A percentile compares a stretch with the other conserved stretches of the same genome.
phyloP scores from a whole-genome alignment of 1,140 invertebrate species.

The Apocrypta bakeri region DNA sequence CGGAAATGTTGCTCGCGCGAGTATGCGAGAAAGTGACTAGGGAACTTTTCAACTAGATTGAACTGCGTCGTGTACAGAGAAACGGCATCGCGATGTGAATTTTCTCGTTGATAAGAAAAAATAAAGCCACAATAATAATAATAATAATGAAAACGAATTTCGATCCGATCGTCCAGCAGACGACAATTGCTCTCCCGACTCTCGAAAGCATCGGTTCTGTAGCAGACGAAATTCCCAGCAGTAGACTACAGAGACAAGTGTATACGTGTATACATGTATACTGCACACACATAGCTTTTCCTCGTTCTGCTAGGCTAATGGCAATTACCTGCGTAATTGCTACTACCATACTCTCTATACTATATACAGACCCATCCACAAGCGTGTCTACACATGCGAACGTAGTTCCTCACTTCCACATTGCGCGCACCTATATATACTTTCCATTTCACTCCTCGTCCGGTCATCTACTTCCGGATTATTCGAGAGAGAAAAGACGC shows the following conservation, averaged over 20 bases:
- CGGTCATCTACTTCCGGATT: conserved; percentile 28
- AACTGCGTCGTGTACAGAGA: too few relatives aligned
- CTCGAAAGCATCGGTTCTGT: neutral
- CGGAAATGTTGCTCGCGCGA: too few relatives aligned
- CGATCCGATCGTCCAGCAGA: too few relatives aligned
- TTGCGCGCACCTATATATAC: too few relatives aligned
- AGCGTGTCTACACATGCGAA: neutral
- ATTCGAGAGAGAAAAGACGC: neutral
- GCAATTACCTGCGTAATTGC: conserved; percentile 6
- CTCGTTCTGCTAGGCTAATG: too few relatives aligned
- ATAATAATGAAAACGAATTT: too few relatives aligned
- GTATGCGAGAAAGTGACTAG: too few relatives aligned
- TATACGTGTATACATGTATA: neutral
- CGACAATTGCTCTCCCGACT: conserved; percentile 4
- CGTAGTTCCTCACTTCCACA: neutral
- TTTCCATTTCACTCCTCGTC: conserved; percentile 6
- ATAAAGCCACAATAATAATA: too few relatives aligned
- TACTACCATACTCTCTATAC: neutral
- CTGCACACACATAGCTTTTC: too few relatives aligned
- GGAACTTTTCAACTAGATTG: too few relatives aligned
- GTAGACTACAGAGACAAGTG: neutral
- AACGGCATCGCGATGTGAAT: too few relatives aligned
- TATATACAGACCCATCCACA: neutral
- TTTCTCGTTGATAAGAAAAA: too few relatives aligned
- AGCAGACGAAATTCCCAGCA: conserved; percentile 1